Evolutionary conservation across 2,888 invertebrate species (phyloP).

Genomic region (Coenonympha glycerion): DNA sequence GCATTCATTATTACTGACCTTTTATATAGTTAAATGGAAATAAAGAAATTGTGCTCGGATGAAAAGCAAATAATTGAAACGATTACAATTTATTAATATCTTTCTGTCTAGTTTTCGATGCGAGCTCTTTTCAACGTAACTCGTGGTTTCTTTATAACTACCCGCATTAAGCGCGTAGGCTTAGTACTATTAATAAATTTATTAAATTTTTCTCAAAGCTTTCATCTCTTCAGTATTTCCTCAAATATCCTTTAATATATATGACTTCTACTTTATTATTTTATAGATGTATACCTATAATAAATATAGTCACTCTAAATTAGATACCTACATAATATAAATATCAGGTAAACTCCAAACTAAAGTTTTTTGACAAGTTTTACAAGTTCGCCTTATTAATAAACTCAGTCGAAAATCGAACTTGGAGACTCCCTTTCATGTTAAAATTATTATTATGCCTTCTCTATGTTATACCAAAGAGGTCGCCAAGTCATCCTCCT

Average conservation of each 20-base stretch:
- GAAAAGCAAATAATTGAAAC: constrained; percentile 15
- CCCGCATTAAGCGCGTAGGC: too few species aligned
- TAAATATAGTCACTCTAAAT: too few species aligned
- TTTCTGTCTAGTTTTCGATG: constrained; percentile 2
- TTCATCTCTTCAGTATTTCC: too few species aligned
- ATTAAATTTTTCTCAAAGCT: too few species aligned
- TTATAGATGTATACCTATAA: too few species aligned
- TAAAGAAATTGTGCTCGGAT: constrained; percentile 13
- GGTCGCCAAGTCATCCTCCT: constrained; percentile 19
- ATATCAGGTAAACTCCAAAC: too few species aligned
- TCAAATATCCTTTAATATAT: too few species aligned
- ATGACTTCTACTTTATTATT: too few species aligned
- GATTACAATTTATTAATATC: constrained; percentile 14
- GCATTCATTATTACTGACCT: constrained; percentile 25
- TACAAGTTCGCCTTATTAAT: neutral
- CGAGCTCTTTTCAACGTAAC: neutral
- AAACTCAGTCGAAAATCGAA: neutral
- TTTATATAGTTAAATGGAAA: constrained; percentile 15
- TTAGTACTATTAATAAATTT: too few species aligned
- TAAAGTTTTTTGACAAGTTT: neutral
- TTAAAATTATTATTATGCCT: too few species aligned
- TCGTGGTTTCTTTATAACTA: neutral
- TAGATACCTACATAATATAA: too few species aligned
- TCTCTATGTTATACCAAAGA: neutral
- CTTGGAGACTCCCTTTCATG: neutral